phyloP scores from a whole-genome alignment of 1,140 invertebrate species.

The Caenorhabditis elegans region DNA sequence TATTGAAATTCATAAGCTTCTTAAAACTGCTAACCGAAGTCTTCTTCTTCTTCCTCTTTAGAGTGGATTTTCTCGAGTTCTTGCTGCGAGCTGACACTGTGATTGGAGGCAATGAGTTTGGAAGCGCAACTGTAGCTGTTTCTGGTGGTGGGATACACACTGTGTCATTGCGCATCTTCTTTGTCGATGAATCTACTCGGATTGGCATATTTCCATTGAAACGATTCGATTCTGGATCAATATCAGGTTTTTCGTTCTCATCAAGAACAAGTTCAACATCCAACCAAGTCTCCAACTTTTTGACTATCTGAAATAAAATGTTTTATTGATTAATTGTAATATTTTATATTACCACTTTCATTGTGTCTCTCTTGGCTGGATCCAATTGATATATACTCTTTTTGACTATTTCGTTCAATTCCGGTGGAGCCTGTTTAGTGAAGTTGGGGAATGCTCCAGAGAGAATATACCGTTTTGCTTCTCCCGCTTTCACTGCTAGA shows the following conservation, averaged over 20 bases:
- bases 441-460: neutral
- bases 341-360: neutral
- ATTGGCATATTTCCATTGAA: neutral
- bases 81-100: neutral
- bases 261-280: slow-evolving; percentile 1
- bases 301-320: neutral
- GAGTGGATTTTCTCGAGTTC: neutral
- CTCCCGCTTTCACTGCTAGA: neutral
- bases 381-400: neutral
- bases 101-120: too few relatives aligned
- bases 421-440: neutral
- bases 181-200: neutral
- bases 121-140: neutral
- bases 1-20: too few relatives aligned
- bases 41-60: neutral
- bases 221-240: neutral
- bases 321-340: too few relatives aligned
- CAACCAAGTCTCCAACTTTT: neutral
- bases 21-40: too few relatives aligned
- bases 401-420: neutral
- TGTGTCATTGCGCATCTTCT: neutral
- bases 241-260: neutral
- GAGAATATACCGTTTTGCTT: neutral
- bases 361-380: neutral
- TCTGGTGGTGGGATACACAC: neutral